These are phyloP conservation scores for Tachystola acroxantha DNA, from an alignment of 2,888 invertebrate species.

Conservation along the genomic window DNA sequence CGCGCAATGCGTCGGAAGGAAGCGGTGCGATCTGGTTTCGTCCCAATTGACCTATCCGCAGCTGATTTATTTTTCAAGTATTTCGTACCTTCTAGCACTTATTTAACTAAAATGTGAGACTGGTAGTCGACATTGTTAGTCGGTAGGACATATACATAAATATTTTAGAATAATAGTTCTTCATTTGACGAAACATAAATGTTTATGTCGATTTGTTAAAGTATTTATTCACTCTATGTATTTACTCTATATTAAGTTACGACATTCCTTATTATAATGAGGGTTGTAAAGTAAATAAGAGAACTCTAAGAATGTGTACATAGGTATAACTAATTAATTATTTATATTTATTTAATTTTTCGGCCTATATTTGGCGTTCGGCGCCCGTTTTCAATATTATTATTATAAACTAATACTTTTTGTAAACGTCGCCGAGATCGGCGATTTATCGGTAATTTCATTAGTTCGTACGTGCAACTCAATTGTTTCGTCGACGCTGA, in stretches of 20 bases:
- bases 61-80: slow-evolving; percentile 61
- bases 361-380: slow-evolving; percentile 57
- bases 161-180: slow-evolving; percentile 65
- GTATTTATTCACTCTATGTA: slow-evolving; percentile 56
- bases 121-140: slow-evolving; percentile 77
- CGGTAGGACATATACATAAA: slow-evolving; percentile 70
- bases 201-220: slow-evolving; percentile 59
- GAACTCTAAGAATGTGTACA: slow-evolving; percentile 56
- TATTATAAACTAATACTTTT: slow-evolving; percentile 6
- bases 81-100: slow-evolving; percentile 73
- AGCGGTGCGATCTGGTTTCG: slow-evolving; percentile 65
- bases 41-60: slow-evolving; percentile 61
- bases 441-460: slow-evolving; percentile 14
- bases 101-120: slow-evolving; percentile 77
- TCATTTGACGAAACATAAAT: slow-evolving; percentile 61
- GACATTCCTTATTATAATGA: slow-evolving; percentile 60
- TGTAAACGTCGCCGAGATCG: slow-evolving; percentile 14
- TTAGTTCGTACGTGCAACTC: slow-evolving; percentile 7
- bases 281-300: slow-evolving; percentile 61
- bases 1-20: slow-evolving; percentile 30
- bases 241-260: slow-evolving; percentile 54
- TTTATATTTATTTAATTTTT: slow-evolving; percentile 48
- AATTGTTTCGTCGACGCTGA: slow-evolving; percentile 25
- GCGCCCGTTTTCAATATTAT: neutral
- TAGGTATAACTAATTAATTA: slow-evolving; percentile 50